Evolutionary conservation across 2,888 invertebrate species (phyloP).

Genomic region (Pilophorus perplexus): DNA sequence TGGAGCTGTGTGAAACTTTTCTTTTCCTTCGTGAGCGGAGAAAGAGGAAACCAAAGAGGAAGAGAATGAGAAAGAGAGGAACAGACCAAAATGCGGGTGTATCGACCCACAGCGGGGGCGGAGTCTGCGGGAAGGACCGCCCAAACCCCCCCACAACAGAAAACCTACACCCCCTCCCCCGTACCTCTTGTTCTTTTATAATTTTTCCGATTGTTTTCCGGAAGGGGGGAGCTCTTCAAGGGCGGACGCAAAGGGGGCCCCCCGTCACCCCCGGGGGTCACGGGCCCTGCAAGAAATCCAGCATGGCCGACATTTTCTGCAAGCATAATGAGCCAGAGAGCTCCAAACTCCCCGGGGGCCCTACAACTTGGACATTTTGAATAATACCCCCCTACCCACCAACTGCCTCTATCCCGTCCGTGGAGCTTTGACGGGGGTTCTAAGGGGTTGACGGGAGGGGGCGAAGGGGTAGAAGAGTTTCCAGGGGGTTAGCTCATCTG

Average conservation of each 20-base stretch:
- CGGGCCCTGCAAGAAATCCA: slow-evolving; percentile 42
- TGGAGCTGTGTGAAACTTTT: slow-evolving; percentile 18
- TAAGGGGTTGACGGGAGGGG: background rate
- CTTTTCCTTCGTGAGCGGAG: slow-evolving; percentile 35
- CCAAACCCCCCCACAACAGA: slow-evolving; percentile 40
- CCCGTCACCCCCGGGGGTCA: slow-evolving; percentile 18
- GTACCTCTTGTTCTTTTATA: slow-evolving; percentile 43
- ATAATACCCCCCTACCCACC: slow-evolving; percentile 41
- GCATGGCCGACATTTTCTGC: slow-evolving; percentile 46
- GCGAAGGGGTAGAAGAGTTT: background rate
- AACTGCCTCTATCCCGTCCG: slow-evolving; percentile 11
- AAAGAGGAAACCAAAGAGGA: slow-evolving; percentile 25
- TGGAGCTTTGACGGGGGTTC: background rate
- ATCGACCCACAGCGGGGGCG: slow-evolving; percentile 39
- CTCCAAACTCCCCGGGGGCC: slow-evolving; percentile 17
- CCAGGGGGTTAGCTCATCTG: slow-evolving; percentile 29
- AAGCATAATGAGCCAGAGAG: slow-evolving; percentile 43
- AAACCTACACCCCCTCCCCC: slow-evolving; percentile 43
- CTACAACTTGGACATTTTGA: slow-evolving; percentile 44
- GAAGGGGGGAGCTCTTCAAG: slow-evolving; percentile 30
- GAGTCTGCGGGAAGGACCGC: slow-evolving; percentile 37
- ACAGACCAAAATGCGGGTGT: slow-evolving; percentile 25
- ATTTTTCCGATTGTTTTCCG: slow-evolving; percentile 45
- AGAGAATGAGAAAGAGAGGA: slow-evolving; percentile 12
- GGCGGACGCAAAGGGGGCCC: no score